Percentiles rank a stretch among this genome's conserved stretches.
Conservation (phyloP, 2,113 vertebrate species). For the Steatornis caripensis region DNA sequence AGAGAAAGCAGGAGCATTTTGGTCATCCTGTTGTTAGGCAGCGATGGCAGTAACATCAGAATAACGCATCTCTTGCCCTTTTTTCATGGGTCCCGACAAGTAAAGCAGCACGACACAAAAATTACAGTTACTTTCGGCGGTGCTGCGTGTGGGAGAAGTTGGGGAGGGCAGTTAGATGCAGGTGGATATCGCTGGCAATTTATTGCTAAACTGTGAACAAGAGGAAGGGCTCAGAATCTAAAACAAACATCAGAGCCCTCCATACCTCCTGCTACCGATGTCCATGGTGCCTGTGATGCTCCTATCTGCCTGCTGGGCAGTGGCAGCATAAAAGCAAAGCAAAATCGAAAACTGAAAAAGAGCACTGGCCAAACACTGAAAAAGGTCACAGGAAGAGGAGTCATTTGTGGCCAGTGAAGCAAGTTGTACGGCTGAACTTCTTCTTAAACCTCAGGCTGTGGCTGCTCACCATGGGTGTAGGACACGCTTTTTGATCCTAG, state of each 20-base stretch:
- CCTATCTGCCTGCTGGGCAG: neutral
- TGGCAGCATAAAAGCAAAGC: neutral
- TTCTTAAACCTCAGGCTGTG: neutral
- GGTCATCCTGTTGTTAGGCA: neutral
- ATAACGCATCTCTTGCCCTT: neutral
- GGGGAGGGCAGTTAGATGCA: neutral
- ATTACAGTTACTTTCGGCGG: neutral
- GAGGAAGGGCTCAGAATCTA: neutral
- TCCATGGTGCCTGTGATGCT: neutral
- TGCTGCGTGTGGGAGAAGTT: neutral
- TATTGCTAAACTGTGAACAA: neutral
- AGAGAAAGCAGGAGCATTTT: neutral
- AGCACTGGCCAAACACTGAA: neutral
- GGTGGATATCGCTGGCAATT: neutral
- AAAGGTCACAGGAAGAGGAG: neutral
- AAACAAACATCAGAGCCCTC: neutral
- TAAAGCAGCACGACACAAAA: neutral
- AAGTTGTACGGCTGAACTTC: neutral
- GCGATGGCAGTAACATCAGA: neutral
- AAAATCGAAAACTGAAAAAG: neutral
- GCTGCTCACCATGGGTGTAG: neutral
- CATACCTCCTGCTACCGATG: neutral
- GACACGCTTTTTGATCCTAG: neutral
- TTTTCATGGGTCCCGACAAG: neutral
- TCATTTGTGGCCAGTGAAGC: neutral